Evolutionary conservation across 2,113 vertebrate genomes (phyloP), one percentile per base, ranked within the genome.

Genomic region (Columba livia): DNA sequence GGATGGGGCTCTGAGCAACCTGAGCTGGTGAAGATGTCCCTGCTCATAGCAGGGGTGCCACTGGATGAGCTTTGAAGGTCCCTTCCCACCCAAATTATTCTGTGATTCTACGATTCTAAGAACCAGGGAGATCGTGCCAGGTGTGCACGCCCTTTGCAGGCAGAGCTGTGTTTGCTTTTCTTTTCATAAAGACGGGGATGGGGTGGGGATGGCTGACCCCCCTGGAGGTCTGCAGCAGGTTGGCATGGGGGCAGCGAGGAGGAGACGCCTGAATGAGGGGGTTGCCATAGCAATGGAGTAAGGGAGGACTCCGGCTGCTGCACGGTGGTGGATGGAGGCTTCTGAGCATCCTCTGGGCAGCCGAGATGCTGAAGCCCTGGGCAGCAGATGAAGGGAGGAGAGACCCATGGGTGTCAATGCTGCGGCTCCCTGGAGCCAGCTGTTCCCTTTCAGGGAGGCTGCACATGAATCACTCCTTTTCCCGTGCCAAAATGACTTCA

Each of bases 271-370:
- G 78, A 50, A 78, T 36, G 53, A 81, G 44, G n/a, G 38, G 34
- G 89, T 97, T 96, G 89, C 94, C 87, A 95, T 95, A 85, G 91
- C 91, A 74, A 95, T 94, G 78, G 89, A 90, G 44, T 80, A 21
- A 54, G 38, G 56, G 40, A 94, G 64, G 66, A 79, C 79, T 65
- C 69, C 0, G 5, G 44, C 79, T 90, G 74, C 93, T 85, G 66
- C 73, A 11, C 0, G 0, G 79, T 28, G 29, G 36, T 71, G 51
- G 66, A 72, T 48, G 64, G 71, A 72, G 50, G 79, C 40, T 93
- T 64, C 2, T 0, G 24, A 90, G 84, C 84, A 87, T 64, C 89
- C 64, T 84, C 40, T 4, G 7, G 86, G 72, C 79, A 82, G 40
- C 5, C 1, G 13, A 36, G 57, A 31, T 6, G 12, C 69, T 1